Evolutionary conservation across 2,113 vertebrate species (phyloP), one percentile per base, ranked within the genome.

Genomic region (Egretta garzetta): DNA sequence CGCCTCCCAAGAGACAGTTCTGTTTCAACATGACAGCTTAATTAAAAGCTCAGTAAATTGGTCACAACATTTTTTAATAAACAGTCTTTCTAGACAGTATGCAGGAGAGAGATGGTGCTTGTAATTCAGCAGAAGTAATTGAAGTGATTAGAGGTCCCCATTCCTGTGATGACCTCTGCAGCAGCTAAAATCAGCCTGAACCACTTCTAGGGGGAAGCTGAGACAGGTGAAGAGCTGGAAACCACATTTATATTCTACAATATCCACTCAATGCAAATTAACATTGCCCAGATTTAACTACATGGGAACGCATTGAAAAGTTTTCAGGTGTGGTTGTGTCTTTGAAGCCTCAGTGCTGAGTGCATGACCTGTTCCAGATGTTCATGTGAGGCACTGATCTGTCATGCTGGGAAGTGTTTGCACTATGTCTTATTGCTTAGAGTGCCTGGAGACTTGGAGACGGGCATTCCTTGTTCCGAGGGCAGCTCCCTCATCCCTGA

Each of bases 41-140:
- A 93, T 89, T 92, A 83, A 97, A 93, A 95, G 52, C 62, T 92
- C 70, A 43, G 66, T n/a, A 79, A 93, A 96, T 16, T 53, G 19
- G 37, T 33, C 88, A 68, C 72, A 91, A 53, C 16, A 10, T 47
- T 47, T 59, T 86, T 75, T 53, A 72, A 90, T 72, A 77, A 82
- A 56, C 64, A 82, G 20, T n/a, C 60, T 43, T 66, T 71, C 27
- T 39, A 9, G 3, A 10, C 39, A 39, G 27, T 7, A 1, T 2
- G 8, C 0, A 0, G 47, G n/a, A 35, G 37, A 58, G 62, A 60
- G 41, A 43, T 12, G 59, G 67, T 7, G 19, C 39, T 53, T n/a
- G 41, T 21, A 47, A 39, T 30, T 67, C 12, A 1, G 53, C 27
- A 67, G 80, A n/a, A 72, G 45, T 35, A 20, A 58, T 21, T 74